Evolutionary conservation across 2,113 vertebrate species (phyloP), one percentile per base, ranked within the genome.

Genomic region (Ursus arctos): DNA sequence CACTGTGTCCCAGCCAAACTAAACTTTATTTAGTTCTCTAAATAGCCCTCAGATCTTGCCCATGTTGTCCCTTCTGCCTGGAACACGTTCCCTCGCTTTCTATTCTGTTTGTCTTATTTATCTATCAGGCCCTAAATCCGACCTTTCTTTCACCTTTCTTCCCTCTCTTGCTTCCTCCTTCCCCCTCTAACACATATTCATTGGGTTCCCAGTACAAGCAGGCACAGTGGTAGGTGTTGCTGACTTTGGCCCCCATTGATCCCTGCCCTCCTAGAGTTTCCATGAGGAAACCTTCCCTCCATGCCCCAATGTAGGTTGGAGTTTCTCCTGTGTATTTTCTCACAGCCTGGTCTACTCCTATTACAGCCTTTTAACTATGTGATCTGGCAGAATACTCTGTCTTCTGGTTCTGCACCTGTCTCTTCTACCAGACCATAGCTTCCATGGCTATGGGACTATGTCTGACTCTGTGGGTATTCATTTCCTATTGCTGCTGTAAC

Each of bases 1-100:
- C 85, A 95, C 84, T 72, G 71, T 88, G 96, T 88, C 91, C 95
- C 89, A 87, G 97, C 92, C 95, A 97, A 98, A 89, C 36, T 72
- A 84, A 95, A 95, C 61, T 97, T 94, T 88, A 80, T 80, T 97
- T 94, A 28, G 53, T 55, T 97, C 95, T 89, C 89, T 93, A 95
- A 97, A 97, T 94, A 97, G 91, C 87, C 59, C 82, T 97, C 77
- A 40, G 53, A 79, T 57, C 77, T 83, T 93, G 86, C 36, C 63
- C 63, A 40, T 51, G 71, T 65, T 93, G 49, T 77, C 79, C 31
- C 22, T 87, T 90, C 51, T 69, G 91, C 82, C 91, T 74, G 69
- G 57, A 83, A 77, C 49, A 80, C 3, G 28, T 80, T 21, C 28
- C 77, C 43, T 18, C 1, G 53, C 61, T 90, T 91, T 91, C 83